phyloP scores from a whole-genome alignment of 2,797 vertebrate species.

The Xenopus petersii region DNA sequence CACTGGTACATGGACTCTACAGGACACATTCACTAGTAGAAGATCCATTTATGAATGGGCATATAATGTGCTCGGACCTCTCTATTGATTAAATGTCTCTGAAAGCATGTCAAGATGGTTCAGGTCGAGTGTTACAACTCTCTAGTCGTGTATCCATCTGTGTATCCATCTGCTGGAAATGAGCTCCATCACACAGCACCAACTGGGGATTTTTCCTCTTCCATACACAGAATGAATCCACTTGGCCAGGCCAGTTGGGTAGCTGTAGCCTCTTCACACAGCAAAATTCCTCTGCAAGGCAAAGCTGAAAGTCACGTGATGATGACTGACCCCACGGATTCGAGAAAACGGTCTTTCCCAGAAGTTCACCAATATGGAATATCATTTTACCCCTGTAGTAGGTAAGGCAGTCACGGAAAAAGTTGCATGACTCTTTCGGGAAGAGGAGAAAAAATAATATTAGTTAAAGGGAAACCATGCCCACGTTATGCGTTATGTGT shows the following conservation, averaged over 20 bases:
- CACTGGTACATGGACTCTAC: too few relatives aligned
- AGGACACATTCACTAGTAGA: too few relatives aligned
- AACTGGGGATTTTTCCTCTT: slow-evolving; percentile 41
- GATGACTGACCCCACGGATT: slow-evolving; percentile 48
- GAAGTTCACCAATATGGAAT: slow-evolving; percentile 40
- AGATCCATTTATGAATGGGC: too few relatives aligned
- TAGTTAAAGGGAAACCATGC: too few relatives aligned
- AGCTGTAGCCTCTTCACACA: slow-evolving; percentile 40
- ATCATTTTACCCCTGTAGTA: slow-evolving; percentile 38
- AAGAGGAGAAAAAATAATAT: background rate
- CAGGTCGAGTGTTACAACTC: background rate
- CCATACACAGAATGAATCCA: slow-evolving; percentile 45
- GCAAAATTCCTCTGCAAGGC: slow-evolving; percentile 48
- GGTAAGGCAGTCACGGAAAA: slow-evolving; percentile 42
- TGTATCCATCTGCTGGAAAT: slow-evolving; percentile 45
- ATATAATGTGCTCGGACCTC: too few relatives aligned
- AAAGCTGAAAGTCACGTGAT: slow-evolving; percentile 42
- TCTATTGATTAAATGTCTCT: too few relatives aligned
- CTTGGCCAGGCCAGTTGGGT: slow-evolving; percentile 45
- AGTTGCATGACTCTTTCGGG: slow-evolving; percentile 36
- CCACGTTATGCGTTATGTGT: too few relatives aligned
- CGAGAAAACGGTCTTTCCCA: slow-evolving; percentile 43
- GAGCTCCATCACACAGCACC: slow-evolving; percentile 48
- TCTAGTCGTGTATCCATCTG: slow-evolving; percentile 32
- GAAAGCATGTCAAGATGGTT: too few relatives aligned